Base-by-base conservation (phyloP, 2,113 vertebrate species). In the Forbesichthys papilliferus region DNA sequence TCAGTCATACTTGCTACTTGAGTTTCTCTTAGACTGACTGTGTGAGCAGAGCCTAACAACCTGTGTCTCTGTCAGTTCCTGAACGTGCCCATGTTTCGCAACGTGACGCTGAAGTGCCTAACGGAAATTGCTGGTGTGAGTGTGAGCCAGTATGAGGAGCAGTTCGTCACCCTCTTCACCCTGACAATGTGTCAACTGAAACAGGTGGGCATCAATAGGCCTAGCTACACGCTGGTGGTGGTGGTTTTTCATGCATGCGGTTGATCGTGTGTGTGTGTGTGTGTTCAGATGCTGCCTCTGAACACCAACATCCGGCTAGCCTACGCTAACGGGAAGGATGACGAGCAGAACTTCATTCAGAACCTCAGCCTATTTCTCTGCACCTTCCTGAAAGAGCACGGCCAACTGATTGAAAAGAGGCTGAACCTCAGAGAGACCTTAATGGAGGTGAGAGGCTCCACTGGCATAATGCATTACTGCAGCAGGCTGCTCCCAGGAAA, bases 261-360 rank as follows among this genome's bases (percentile, higher is more conserved):
- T 42, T 11, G 3, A 13, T 49, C 12, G 27, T 27, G 27, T 27
- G 27, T 27, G 20, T 27, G 20, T n/a, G 7, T 62, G 0, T 74
- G n/a, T 9, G 1, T 20, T 52, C 79, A 99, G 98, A 99, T 99
- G 97, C 94, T 99, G 90, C 98, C 98, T 64, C 91, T 99, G 87
- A 99, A 99, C 89, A 99, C 97, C 63, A 99, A 99, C 84, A 99
- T 99, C 68, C 93, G 96, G 58, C 91, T 99, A 88, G 97, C 98
- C 0, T 99, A 98, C 42, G 94, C 98, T 4, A 98, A 98, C 68
- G 98, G 98, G 52, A 99, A 99, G 79, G 98, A 99, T 66, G 97
- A 99, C 66, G 97, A 99, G 68, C 97, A 99, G 92, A 99, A 99
- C 90, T 99, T 99, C 80, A 99, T 99, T 85, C 98, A 99, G 91